Evolutionary conservation across 2,888 invertebrate species (phyloP).

Genomic region (Thysanoteuthis rhombus): DNA sequence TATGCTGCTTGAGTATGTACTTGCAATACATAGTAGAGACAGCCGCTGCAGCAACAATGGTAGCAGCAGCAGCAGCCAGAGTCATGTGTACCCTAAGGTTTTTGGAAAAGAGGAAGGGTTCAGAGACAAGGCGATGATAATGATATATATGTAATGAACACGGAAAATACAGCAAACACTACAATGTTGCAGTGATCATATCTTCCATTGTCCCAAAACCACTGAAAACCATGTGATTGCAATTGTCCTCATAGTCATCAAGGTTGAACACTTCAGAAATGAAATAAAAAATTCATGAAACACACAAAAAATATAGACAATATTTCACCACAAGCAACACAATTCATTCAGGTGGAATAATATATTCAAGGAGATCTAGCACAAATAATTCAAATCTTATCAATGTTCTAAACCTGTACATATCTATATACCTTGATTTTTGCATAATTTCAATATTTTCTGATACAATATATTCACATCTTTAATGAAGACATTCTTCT

Average conservation of each 20-base stretch:
- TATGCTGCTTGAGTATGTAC: conserved; percentile 12
- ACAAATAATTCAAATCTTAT: background rate
- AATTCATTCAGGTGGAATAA: background rate
- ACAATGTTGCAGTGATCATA: background rate
- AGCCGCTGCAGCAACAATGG: background rate
- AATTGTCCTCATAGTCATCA: background rate
- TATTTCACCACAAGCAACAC: background rate
- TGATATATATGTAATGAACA: background rate
- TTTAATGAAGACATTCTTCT: background rate
- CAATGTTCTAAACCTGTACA: background rate
- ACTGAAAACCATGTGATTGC: too few species aligned
- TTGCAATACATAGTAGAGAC: background rate
- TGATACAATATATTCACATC: background rate
- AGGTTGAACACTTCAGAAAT: background rate
- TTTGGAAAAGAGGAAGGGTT: conserved; percentile 12
- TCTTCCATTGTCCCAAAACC: background rate
- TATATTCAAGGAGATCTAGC: too few species aligned
- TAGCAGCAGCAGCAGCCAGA: background rate
- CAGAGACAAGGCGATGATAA: background rate
- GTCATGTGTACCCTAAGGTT: conserved; percentile 12
- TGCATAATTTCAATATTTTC: background rate
- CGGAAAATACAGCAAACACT: background rate
- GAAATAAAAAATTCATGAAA: background rate
- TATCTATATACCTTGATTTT: background rate
- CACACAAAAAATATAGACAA: background rate